These are phyloP conservation scores for Heterodera schachtii DNA, from an alignment of 1,140 invertebrate species.

Conservation along the genomic window DNA sequence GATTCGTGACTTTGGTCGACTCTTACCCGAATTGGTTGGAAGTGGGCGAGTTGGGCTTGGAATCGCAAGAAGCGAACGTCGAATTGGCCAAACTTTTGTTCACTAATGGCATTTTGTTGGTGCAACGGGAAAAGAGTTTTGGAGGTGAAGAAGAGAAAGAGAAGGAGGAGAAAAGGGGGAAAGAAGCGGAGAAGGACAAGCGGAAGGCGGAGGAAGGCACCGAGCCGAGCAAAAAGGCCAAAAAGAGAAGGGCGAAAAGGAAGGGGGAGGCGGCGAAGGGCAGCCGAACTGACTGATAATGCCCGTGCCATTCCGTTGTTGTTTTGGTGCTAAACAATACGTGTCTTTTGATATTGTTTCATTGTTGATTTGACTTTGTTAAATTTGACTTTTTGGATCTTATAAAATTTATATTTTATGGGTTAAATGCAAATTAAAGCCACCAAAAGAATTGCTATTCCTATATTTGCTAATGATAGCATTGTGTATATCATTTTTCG, in stretches of 20 bases:
- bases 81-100: constrained; percentile 40
- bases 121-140: constrained; percentile 21
- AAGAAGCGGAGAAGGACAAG: not conserved
- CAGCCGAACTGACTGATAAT: not conserved
- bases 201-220: not conserved
- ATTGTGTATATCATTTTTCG: too few relatives aligned
- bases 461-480: too few relatives aligned
- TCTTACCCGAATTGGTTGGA: constrained; percentile 37
- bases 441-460: too few relatives aligned
- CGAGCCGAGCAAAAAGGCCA: not conserved
- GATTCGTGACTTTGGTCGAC: constrained; percentile 22
- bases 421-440: too few relatives aligned
- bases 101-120: constrained; percentile 30
- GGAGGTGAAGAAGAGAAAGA: not conserved
- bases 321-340: too few relatives aligned
- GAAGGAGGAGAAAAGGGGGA: not conserved
- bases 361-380: not conserved
- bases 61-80: constrained; percentile 19
- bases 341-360: not conserved
- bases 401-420: not conserved
- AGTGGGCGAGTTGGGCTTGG: constrained; percentile 31
- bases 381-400: not conserved
- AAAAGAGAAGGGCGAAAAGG: not conserved
- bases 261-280: not conserved
- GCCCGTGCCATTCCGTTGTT: too few relatives aligned